Base-by-base conservation (phyloP, 2,797 vertebrate species). In the Enteromius fasciolatus region DNA sequence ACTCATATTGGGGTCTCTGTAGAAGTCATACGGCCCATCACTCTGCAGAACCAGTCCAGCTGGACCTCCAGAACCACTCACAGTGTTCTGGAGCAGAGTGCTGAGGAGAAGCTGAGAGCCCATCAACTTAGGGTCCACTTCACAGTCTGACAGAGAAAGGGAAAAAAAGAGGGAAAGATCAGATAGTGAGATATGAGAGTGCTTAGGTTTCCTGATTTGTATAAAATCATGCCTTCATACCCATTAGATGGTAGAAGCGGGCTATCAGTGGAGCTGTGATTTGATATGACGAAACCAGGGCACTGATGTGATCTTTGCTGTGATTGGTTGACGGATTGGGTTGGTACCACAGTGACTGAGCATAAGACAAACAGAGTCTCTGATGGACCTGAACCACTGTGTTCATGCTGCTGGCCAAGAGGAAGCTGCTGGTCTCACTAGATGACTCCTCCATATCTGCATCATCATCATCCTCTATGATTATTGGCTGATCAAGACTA, bases 11-110 rank as follows among this genome's bases (percentile, higher is more conserved):
- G 97, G 95, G 76, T 99, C 96, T 86, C 96, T 96, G 88, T 99
- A 99, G 90, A 99, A 99, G 90, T 99, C 96, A 73, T 98, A 99
- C 0, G 96, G 95, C 1, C 96, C 96, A 0, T 96, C 94, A 15
- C 93, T 90, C 44, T 92, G 91, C 52, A 98, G 83, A 5, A 87
- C 23, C 31, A 98, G 93, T 66, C 93, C 93, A 7, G 94, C 94
- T 1, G 87, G 14, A 0, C 83, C 90, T 23, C 91, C 93, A 0
- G 83, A 87, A 57, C 94, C 96, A 87, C 93, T 95, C 52, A 99
- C 94, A 0, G 95, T 96, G 91, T 98, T 98, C 89, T 93, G 95
- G 50, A 98, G 95, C 14, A 99, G 91, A 41, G 95, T 87, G 31
- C 95, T 96, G 44, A 96, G 92, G 81, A 99, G 88, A 85, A 99